phyloP scores from a whole-genome alignment of 37 sponge, comb jelly and placozoan genomes.

The Ianthella basta region DNA sequence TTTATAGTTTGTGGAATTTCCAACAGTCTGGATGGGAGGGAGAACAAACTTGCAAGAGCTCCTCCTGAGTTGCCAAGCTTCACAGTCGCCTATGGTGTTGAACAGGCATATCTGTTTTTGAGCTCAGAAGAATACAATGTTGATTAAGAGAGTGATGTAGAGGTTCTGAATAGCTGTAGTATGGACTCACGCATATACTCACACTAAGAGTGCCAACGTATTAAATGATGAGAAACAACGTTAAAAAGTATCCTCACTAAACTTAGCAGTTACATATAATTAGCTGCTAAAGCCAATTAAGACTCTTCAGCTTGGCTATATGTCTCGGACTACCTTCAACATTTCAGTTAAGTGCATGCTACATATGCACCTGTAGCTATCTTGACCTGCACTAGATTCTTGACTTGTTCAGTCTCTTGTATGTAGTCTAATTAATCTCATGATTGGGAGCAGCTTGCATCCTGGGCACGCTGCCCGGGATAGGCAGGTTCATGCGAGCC shows the following conservation, averaged over 20 bases:
- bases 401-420: too few relatives aligned
- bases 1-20: conserved; percentile 4
- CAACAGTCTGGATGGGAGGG: conserved; percentile 2
- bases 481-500: too few relatives aligned
- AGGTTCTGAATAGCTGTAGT: not conserved
- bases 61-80: not conserved
- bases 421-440: too few relatives aligned
- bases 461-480: too few relatives aligned
- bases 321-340: too few relatives aligned
- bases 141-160: not conserved
- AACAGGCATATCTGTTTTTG: not conserved
- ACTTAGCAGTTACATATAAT: not conserved
- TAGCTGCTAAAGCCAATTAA: not conserved
- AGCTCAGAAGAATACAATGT: not conserved
- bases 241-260: not conserved
- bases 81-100: not conserved
- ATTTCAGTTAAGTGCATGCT: too few relatives aligned
- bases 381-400: too few relatives aligned
- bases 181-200: not conserved
- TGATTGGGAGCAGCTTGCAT: too few relatives aligned
- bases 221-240: not conserved
- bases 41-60: not conserved
- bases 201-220: not conserved
- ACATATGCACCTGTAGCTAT: too few relatives aligned
- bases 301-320: conserved; percentile 1